Evolutionary conservation across 2,888 invertebrate species (phyloP), one percentile per base, ranked within the genome.

Genomic region (Agrochola litura): DNA sequence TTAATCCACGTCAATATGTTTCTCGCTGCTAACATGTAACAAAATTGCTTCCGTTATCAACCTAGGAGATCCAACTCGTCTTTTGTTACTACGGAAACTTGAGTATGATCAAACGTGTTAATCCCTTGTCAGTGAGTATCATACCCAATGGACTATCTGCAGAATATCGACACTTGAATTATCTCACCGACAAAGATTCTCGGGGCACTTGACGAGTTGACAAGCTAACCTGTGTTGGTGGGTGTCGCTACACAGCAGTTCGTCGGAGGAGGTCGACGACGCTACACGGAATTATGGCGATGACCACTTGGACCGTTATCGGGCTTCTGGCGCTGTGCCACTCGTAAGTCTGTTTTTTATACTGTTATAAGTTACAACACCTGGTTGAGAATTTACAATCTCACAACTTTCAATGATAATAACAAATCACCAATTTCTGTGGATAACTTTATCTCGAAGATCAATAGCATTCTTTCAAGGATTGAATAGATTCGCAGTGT

Each of bases 301-400:
- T 94, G 93, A 90, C 92, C 81, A 83, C 75, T 76, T 91, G 87
- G 88, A 89, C 91, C 64, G 82, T 93, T 90, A 91, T 96, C 91
- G 92, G 90, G 81, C 87, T 94, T 74, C 90, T 95, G 85, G 94
- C 94, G 80, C 87, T 95, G 74, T 92, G 93, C 91, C 94, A 95
- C 77, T 90, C 91, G 96, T 96, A 87, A 96, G 96, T 95, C 76
- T 86, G 71, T 84, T 89, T 90, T 89, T 91, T 90, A 91, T 82
- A 80, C 61, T 65, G 19, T 25, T 69, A 19, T 12, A 66, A 37
- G 49, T 19, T 43, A 64, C 54, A 73, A 77, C 46, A 87, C 2
- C 85, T 56, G 61, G 78, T 84, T 83, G 79, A 30, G 22, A 22
- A 63, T 14, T 58, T 61, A 58, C 10, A 56, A 19, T 70, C 61